A percentile compares a stretch with the other conserved stretches of the same genome.
Evolutionary conservation across 2,797 vertebrate species (phyloP).

Genomic region (Yasuhikotakia modesta): DNA sequence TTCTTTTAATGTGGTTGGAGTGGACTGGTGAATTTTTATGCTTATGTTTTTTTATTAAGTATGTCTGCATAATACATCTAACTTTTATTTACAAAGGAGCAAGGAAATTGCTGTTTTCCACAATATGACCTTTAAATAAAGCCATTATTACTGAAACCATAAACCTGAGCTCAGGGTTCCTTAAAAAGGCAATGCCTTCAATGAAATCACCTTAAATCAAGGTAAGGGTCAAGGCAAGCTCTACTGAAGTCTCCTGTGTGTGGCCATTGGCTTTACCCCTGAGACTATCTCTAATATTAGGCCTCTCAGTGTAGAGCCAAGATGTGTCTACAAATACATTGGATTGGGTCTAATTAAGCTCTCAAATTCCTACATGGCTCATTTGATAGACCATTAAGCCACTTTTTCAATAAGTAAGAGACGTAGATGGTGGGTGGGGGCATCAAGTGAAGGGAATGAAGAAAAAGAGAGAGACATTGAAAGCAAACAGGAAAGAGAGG

Average conservation of each 20-base stretch:
- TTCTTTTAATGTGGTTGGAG: not conserved
- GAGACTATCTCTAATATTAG: conserved; percentile 55
- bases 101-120: not conserved
- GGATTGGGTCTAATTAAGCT: conserved; percentile 77
- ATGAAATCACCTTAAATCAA: not conserved
- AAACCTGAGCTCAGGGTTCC: not conserved
- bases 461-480: not conserved
- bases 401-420: conserved; percentile 72
- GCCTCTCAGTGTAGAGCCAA: conserved; percentile 60
- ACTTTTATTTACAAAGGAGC: not conserved
- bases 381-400: conserved; percentile 79
- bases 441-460: not conserved
- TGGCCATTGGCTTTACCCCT: not conserved
- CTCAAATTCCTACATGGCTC: conserved; percentile 73
- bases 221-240: not conserved
- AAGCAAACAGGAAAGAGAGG: conserved; percentile 16
- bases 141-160: not conserved
- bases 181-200: not conserved
- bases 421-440: conserved; percentile 37
- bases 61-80: not conserved
- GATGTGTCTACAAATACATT: conserved; percentile 70
- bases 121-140: not conserved
- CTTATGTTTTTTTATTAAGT: not conserved
- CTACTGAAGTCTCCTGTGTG: not conserved
- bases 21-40: not conserved